phyloP scores from a whole-genome alignment of 2,113 vertebrate genomes.

The Neogobius melanostomus region DNA sequence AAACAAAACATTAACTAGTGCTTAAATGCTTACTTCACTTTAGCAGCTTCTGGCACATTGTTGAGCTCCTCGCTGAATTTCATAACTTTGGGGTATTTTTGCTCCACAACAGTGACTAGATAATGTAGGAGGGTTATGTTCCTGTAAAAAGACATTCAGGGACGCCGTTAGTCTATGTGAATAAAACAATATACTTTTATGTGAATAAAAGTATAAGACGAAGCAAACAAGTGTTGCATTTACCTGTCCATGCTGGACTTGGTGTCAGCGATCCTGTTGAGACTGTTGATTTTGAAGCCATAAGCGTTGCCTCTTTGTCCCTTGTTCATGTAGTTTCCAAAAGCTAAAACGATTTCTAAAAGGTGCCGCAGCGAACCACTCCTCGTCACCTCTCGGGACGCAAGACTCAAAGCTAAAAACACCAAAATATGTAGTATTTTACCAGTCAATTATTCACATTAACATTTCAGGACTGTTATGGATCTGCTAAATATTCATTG shows the following conservation, averaged over 20 bases:
- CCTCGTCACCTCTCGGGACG: conserved; percentile 45
- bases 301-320: conserved; percentile 63
- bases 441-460: no score
- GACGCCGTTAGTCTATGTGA: background rate
- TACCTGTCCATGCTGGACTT: conserved; percentile 64
- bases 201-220: background rate
- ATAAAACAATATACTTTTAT: background rate
- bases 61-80: conserved; percentile 45
- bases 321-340: conserved; percentile 71
- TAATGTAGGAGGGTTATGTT: conserved; percentile 64
- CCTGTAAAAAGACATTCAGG: conserved; percentile 25
- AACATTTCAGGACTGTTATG: no score
- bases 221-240: background rate
- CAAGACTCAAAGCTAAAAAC: conserved; percentile 51
- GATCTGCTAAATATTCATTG: no score
- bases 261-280: conserved; percentile 67
- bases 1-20: background rate
- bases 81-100: conserved; percentile 30
- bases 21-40: conserved; percentile 53
- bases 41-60: conserved; percentile 55
- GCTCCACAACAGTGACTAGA: conserved; percentile 49
- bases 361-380: conserved; percentile 44
- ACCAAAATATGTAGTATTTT: background rate
- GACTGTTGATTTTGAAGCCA: conserved; percentile 60
- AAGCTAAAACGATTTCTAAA: conserved; percentile 59